These are phyloP conservation scores for Micromys minutus DNA, from an alignment of 2,113 vertebrate genomes.

Conservation along the genomic window DNA sequence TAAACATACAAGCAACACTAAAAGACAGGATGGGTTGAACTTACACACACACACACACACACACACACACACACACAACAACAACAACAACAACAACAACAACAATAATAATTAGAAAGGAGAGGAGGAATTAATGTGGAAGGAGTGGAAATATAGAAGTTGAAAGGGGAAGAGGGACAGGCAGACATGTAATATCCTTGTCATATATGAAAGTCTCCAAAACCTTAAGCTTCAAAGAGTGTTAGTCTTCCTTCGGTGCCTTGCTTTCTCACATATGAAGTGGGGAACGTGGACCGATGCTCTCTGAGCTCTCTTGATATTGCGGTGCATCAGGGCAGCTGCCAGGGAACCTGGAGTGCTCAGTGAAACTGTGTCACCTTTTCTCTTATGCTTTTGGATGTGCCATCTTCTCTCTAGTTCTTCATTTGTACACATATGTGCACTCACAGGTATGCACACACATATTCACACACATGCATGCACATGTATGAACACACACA, in stretches of 20 bases:
- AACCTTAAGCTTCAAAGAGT: background rate
- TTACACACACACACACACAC: background rate
- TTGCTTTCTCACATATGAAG: background rate
- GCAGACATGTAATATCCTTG: background rate
- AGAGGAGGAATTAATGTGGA: background rate
- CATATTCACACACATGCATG: background rate
- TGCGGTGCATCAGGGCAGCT: background rate
- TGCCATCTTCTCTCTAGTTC: background rate
- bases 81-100: too few relatives aligned
- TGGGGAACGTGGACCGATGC: background rate
- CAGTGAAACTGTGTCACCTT: background rate
- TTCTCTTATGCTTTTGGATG: background rate
- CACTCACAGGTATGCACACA: too few relatives aligned
- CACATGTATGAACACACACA: too few relatives aligned
- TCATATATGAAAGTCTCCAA: background rate
- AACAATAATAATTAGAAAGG: background rate
- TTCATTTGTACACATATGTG: background rate
- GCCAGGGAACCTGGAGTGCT: background rate
- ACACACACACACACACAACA: background rate
- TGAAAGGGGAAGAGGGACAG: background rate
- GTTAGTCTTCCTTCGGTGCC: background rate
- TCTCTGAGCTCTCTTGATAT: background rate
- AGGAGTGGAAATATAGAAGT: background rate
- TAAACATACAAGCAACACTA: background rate
- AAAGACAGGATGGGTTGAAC: background rate